Evolutionary conservation across 1,140 invertebrate genomes (phyloP).

Genomic region (Linepithema humile): DNA sequence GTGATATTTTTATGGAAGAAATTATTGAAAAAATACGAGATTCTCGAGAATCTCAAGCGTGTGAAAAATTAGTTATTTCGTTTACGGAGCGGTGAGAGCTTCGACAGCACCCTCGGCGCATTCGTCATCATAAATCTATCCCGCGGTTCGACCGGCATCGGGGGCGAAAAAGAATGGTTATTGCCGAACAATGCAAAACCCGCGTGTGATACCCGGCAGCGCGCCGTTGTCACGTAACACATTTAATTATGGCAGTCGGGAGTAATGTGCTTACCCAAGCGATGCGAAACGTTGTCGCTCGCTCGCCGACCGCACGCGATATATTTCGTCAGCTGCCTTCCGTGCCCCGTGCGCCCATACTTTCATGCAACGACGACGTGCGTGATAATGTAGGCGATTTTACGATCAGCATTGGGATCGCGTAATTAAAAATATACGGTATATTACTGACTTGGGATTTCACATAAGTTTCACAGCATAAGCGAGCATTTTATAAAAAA

Average conservation of each 20-base stretch:
- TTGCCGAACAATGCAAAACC: constrained; percentile 41
- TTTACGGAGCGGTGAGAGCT: not conserved
- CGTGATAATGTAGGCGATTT: constrained; percentile 9
- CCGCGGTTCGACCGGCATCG: not conserved
- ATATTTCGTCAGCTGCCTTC: constrained; percentile 65
- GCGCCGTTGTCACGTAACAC: constrained; percentile 67
- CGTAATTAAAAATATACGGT: not conserved
- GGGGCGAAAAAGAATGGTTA: constrained; percentile 54
- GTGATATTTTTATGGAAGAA: not conserved
- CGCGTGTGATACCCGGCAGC: constrained; percentile 29
- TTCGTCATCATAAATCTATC: constrained; percentile 35
- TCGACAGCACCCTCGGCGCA: not conserved
- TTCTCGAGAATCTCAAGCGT: not conserved
- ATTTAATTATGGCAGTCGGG: constrained; percentile 71
- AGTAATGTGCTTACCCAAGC: constrained; percentile 71
- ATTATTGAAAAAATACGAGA: not conserved
- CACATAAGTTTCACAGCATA: too few species aligned
- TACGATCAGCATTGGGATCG: not conserved
- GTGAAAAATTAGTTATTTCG: constrained; percentile 1
- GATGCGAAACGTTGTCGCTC: constrained; percentile 67
- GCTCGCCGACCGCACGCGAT: constrained; percentile 64
- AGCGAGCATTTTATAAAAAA: too few species aligned
- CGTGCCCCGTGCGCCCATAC: constrained; percentile 36
- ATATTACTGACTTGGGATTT: too few species aligned
- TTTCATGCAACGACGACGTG: constrained; percentile 18